Percentiles rank a stretch among this genome's conserved stretches.
phyloP scores from a whole-genome alignment of 2,113 vertebrate species.

The Rhinogobius similis region DNA sequence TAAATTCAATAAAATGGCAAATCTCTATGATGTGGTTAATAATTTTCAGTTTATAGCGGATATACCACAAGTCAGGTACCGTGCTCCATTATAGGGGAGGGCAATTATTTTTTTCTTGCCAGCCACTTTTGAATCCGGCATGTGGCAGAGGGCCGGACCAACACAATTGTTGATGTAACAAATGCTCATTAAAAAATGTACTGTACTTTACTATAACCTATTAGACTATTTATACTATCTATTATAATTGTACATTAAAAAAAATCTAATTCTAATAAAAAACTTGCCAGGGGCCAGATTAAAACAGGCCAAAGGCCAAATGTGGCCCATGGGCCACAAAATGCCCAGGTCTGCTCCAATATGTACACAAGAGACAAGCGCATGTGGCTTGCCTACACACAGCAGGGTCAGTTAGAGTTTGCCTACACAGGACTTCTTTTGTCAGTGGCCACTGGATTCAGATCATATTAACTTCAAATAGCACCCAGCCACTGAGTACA shows the following conservation, averaged over 20 bases:
- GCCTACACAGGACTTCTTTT: constrained; percentile 38
- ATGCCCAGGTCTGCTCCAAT: neutral
- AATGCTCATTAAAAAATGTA: too few relatives aligned
- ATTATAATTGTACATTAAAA: too few relatives aligned
- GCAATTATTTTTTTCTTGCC: too few relatives aligned
- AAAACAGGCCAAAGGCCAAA: too few relatives aligned
- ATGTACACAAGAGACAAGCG: constrained; percentile 17
- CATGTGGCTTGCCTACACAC: constrained; percentile 14
- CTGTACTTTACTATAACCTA: too few relatives aligned
- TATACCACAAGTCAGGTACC: constrained; percentile 17
- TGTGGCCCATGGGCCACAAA: too few relatives aligned
- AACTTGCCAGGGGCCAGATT: too few relatives aligned
- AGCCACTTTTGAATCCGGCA: too few relatives aligned
- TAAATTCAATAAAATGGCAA: constrained; percentile 18
- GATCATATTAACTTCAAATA: constrained; percentile 36
- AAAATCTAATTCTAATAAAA: too few relatives aligned
- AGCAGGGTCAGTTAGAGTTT: constrained; percentile 42
- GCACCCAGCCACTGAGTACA: constrained; percentile 32
- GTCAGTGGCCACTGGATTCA: constrained; percentile 22
- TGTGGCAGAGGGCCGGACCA: too few relatives aligned
- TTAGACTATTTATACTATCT: too few relatives aligned
- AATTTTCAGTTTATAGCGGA: constrained; percentile 19
- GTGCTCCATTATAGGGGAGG: neutral
- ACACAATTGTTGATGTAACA: too few relatives aligned
- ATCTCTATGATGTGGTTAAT: constrained; percentile 32